Evolutionary conservation across 2,797 vertebrate genomes (phyloP).

Genomic region (Hapalemur alaotrensis): DNA sequence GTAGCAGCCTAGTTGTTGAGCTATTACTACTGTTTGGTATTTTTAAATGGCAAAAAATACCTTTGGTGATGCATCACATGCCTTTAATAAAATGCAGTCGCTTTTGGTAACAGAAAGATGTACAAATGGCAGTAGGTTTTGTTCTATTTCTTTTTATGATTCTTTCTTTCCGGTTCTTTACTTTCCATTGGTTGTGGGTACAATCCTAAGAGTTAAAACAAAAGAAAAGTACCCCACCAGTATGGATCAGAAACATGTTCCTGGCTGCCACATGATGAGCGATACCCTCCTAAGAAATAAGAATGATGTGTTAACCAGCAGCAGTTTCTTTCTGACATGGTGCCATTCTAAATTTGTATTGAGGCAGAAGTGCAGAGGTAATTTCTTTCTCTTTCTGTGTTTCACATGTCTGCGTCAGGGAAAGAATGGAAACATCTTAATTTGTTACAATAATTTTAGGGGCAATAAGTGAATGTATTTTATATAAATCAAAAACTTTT

Average conservation of each 20-base stretch:
- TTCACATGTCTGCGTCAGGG: neutral
- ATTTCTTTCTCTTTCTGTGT: slow-evolving; percentile 9
- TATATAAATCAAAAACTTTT: neutral
- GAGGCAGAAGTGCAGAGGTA: neutral
- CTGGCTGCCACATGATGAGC: neutral
- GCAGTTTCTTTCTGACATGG: neutral
- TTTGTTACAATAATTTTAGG: slow-evolving; percentile 38
- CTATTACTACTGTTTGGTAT: neutral
- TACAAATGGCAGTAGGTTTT: slow-evolving; percentile 29
- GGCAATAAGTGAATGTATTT: neutral
- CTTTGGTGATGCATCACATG: neutral
- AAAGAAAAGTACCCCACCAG: neutral
- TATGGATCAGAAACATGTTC: neutral
- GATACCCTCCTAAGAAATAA: neutral
- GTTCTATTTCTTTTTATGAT: slow-evolving; percentile 15
- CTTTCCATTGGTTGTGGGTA: slow-evolving; percentile 31
- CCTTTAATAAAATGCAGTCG: neutral
- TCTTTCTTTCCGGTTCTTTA: slow-evolving; percentile 62
- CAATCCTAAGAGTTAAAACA: neutral
- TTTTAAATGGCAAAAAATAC: slow-evolving; percentile 53
- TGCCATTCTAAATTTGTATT: neutral
- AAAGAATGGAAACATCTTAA: slow-evolving; percentile 39
- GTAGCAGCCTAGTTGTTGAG: neutral
- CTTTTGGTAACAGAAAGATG: slow-evolving; percentile 24
- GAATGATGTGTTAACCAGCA: neutral